Conservation (phyloP, 2,888 invertebrate genomes). For the Gymnoscelis rufifasciata region DNA sequence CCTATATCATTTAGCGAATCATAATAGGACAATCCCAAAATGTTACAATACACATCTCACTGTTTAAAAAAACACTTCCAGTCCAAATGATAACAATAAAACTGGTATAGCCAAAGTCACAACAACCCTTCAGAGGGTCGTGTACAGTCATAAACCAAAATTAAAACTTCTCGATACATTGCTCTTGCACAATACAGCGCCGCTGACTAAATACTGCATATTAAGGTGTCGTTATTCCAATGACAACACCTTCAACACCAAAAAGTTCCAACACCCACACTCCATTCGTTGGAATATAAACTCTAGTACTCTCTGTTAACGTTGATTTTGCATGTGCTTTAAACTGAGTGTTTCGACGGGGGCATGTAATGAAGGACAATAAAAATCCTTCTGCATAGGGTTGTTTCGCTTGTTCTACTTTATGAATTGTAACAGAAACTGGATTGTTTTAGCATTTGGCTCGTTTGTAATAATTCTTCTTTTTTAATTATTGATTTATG, state of each 20-base stretch:
- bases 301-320: neutral
- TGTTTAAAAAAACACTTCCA: neutral
- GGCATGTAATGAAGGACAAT: conserved; percentile 35
- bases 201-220: conserved; percentile 70
- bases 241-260: conserved; percentile 42
- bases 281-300: conserved; percentile 17
- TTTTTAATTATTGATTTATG: too few relatives aligned
- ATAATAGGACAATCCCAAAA: too few relatives aligned
- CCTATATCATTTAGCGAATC: too few relatives aligned
- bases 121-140: conserved; percentile 39
- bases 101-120: conserved; percentile 16
- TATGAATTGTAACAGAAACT: conserved; percentile 63
- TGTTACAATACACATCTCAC: too few relatives aligned
- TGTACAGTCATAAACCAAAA: conserved; percentile 71
- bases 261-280: conserved; percentile 24
- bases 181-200: conserved; percentile 66
- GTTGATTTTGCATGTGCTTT: neutral
- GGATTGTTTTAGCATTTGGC: conserved; percentile 55
- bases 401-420: conserved; percentile 58
- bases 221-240: conserved; percentile 76
- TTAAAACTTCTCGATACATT: conserved; percentile 78
- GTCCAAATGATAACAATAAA: conserved; percentile 2
- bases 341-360: conserved; percentile 9
- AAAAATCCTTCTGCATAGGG: conserved; percentile 69
- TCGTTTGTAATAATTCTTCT: neutral